Base-by-base conservation (phyloP, 2,797 vertebrate genomes). In the Cyprinella venusta region DNA sequence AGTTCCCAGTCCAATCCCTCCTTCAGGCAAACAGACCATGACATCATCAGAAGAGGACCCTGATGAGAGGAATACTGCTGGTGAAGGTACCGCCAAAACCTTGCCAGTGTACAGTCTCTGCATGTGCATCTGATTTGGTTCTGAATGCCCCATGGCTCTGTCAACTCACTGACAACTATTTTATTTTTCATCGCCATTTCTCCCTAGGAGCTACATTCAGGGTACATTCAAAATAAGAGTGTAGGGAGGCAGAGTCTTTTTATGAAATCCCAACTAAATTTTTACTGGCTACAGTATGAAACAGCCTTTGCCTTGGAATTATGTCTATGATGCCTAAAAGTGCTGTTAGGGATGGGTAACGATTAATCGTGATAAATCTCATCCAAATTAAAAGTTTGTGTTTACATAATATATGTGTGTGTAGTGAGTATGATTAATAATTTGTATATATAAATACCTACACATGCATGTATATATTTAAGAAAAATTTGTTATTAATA, bases 31-130 rank as follows among this genome's bases (percentile, higher is more conserved):
- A 87, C 94, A 94, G 19, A 86, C 91, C 0, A 79, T 94, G 26
- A 95, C 94, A 88, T 95, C 95, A 1, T 96, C 95, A 0, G 96
- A 97, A 84, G 96, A 97, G 24, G 96, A 97, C 24, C 91, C 89
- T 6, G 96, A 95, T 88, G 95, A 94, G 74, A 85, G 92, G 1
- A 94, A 88, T 91, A 94, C 95, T 1, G 91, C 86, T 70, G 96
- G 96, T 92, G 93, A 96, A 81, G 92, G 94, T 95, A 83, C 21
- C n/a, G 59, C 19, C 12, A 33, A 69, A 76, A 38, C 36, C 8
- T 38, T 19, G 4, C 19, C 4, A 6, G 19, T 63, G 59, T 15
- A 15, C 10, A 63, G 59, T 26, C 12, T 2, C 59, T 61, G 24
- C 12, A 61, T 61, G 15, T 26, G 59, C 12, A 26, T 61, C n/a